Evolutionary conservation across 2,113 vertebrate species (phyloP).

Genomic region (Strix aluco): DNA sequence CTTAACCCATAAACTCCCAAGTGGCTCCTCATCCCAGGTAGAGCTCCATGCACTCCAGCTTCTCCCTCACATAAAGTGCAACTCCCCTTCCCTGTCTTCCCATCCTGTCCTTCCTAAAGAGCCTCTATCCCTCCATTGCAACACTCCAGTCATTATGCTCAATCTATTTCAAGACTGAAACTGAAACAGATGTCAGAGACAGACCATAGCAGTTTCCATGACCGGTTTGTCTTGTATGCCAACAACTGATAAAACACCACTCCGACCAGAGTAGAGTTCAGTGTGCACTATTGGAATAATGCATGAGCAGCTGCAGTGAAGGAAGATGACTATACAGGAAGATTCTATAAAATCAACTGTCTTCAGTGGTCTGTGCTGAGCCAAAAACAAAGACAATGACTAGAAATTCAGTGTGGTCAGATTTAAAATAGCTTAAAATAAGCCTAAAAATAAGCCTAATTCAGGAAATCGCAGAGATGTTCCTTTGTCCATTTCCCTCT

Average conservation of each 20-base stretch:
- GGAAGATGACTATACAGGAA: not conserved
- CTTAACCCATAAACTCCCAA: not conserved
- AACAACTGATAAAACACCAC: not conserved
- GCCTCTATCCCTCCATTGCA: not conserved
- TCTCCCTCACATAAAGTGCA: not conserved
- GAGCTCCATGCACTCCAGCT: not conserved
- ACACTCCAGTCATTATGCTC: not conserved
- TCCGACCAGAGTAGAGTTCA: not conserved
- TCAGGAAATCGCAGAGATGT: not conserved
- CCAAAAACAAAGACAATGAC: not conserved
- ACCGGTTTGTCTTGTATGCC: not conserved
- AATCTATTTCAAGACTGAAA: not conserved
- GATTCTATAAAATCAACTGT: not conserved
- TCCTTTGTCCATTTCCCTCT: not conserved
- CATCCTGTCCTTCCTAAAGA: not conserved
- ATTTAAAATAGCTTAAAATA: not conserved
- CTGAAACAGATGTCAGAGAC: not conserved
- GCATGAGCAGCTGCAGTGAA: not conserved
- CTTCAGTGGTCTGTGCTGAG: not conserved
- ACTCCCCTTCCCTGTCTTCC: not conserved
- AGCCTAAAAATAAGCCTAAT: not conserved
- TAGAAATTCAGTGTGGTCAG: not conserved
- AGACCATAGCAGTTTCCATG: not conserved
- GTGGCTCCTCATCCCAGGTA: not conserved
- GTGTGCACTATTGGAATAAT: not conserved